Conservation (phyloP, 2,113 vertebrate species). For the Xenopus borealis region DNA sequence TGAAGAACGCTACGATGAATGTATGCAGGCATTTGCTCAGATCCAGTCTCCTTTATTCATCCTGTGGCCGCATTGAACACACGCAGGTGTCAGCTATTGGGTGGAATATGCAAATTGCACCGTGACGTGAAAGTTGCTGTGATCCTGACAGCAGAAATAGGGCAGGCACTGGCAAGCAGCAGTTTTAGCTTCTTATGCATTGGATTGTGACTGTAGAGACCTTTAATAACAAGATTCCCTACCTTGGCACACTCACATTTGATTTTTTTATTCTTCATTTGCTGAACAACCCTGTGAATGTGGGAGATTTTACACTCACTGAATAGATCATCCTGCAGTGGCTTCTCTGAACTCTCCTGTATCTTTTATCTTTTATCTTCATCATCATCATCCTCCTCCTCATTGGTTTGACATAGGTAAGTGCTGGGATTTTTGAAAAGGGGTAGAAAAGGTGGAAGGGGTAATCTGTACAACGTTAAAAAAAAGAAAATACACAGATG, state of each 20-base stretch:
- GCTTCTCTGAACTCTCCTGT: background rate
- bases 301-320: constrained; percentile 18
- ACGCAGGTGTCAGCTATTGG: constrained; percentile 72
- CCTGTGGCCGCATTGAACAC: constrained; percentile 31
- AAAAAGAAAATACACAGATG: too few species aligned
- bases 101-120: constrained; percentile 65
- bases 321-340: constrained; percentile 15
- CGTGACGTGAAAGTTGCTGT: constrained; percentile 81
- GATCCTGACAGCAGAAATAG: constrained; percentile 81
- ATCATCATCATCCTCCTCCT: background rate
- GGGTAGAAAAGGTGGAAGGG: too few species aligned
- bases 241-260: constrained; percentile 4
- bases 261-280: background rate
- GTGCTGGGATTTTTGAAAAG: background rate
- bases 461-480: too few species aligned
- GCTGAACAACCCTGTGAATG: background rate
- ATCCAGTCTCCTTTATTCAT: background rate
- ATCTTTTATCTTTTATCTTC: background rate
- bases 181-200: constrained; percentile 48
- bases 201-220: constrained; percentile 42
- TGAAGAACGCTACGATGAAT: background rate
- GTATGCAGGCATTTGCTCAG: background rate
- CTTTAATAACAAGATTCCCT: background rate
- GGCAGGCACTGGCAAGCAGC: constrained; percentile 66
- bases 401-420: constrained; percentile 35